Evolutionary conservation across 2,113 vertebrate genomes (phyloP), one percentile per base, ranked within the genome.

Genomic region (Trachemys scripta): DNA sequence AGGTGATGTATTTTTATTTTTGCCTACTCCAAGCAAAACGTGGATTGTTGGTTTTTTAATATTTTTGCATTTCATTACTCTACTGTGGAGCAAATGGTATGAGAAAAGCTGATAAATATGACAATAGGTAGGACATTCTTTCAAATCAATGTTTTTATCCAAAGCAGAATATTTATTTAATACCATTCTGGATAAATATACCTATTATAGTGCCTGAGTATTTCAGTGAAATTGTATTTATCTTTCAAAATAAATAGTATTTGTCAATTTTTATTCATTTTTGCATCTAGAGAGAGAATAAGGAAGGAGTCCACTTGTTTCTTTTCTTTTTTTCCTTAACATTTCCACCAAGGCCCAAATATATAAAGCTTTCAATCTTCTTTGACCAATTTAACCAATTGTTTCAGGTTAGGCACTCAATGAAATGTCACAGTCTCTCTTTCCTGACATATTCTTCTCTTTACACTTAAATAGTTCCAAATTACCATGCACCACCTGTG

Each of bases 361-460:
- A 35, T 22, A 62, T 50, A 89, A 17, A 86, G 16, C 24, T 82
- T 84, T 89, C 87, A 86, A 2, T 75, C 51, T 83, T 84, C 38
- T 38, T 76, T 85, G 56, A 57, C 22, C 75, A 83, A 91, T 85
- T 79, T 78, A 95, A 94, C 53, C 88, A 90, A 80, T 85, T 72
- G 49, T 92, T 95, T 96, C 78, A 90, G 47, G 57, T 92, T 85
- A 88, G 38, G 10, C 10, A 57, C 42, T 91, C 85, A 79, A 53
- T 22, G 62, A 93, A 92, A 93, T 0, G 20, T 89, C 91, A 92
- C 42, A 50, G 90, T 90, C 45, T 89, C 22, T 89, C 38, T 94
- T 91, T 88, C 90, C 93, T 0, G 0, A 94, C 49, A 72, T 10
- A 25, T 31, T 90, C 84, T 88, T 90, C 81, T 62, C 35, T 96